Evolutionary conservation across 2,888 invertebrate genomes (phyloP), one percentile per base, ranked within the genome.

Genomic region (Lottia gigantea): DNA sequence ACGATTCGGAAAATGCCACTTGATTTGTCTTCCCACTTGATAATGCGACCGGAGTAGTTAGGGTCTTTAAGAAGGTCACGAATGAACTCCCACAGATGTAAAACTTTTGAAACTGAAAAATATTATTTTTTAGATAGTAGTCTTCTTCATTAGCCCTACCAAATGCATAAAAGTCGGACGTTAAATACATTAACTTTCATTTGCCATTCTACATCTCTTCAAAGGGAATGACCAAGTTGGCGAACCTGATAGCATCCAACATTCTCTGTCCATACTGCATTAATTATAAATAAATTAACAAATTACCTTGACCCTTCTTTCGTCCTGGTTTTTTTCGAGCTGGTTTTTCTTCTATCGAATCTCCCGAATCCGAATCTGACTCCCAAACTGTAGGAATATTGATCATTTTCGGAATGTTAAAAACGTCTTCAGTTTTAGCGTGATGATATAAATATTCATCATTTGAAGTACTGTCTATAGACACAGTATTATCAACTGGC

Each of bases 1-100:
- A 95, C 94, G 83, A 96, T 95, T 79, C 95, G 92, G 90, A 96
- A 96, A 80, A 94, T 93, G 12, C 95, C 95, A 78, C 93, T 92
- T 46, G 92, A 91, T 82, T 93, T 92, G 86, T 95, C 93, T 87
- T 95, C 95, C 95, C 96, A 96, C 87, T 94, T 93, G 81, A 96
- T 95, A 77, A 95, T 91, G 66, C 92, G 92, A 0, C 95, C 95
- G 85, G 94, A 94, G 77, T 93, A 93, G 73, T 92, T 90, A 3
- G 92, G 91, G 85, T 95, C 92, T 74, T 93, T 91, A 70, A 96
- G 90, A 46, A 96, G 91, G 86, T 95, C 94, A 77, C 94, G 91
- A 80, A 96, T 92, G 88, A 96, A 96, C 88, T 96, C 95, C 91
- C 95, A 95, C 55, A 96, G 77, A 76, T 88, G 89, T 73, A 89